A percentile compares a stretch with the other conserved stretches of the same genome.
Evolutionary conservation across 2,113 vertebrate species (phyloP).

Genomic region (Calonectris borealis): DNA sequence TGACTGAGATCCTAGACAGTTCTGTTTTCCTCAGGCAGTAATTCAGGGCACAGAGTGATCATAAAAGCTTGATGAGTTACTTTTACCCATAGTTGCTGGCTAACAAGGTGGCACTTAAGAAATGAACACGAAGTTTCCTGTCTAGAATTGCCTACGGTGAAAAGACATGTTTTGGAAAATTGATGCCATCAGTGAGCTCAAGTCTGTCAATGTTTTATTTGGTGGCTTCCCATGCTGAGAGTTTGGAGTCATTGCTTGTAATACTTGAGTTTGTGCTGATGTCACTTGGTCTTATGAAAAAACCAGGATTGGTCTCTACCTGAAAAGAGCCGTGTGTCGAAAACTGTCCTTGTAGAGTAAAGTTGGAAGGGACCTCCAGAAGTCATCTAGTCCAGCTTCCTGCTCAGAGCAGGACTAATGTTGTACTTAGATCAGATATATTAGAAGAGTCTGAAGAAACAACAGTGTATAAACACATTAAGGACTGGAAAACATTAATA

Average conservation of each 20-base stretch:
- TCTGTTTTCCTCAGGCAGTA: background rate
- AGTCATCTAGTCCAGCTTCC: background rate
- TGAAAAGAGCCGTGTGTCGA: rapidly evolving
- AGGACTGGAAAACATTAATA: background rate
- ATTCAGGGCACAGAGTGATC: background rate
- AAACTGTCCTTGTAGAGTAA: background rate
- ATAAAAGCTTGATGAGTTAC: background rate
- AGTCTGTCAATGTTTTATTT: background rate
- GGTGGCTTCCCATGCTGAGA: background rate
- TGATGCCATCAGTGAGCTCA: background rate
- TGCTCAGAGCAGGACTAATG: background rate
- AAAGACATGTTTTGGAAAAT: background rate
- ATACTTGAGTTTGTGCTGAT: background rate
- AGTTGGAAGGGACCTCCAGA: background rate
- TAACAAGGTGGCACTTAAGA: background rate
- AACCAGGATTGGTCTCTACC: background rate
- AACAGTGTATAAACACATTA: background rate
- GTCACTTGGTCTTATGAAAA: background rate
- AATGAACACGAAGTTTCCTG: background rate
- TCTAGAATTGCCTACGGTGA: background rate
- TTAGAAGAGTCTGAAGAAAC: background rate
- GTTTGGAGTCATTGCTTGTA: background rate
- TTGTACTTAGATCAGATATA: background rate
- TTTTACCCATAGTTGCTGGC: background rate
- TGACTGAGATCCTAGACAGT: background rate